Base-by-base conservation (phyloP, 2,797 vertebrate genomes). In the Artibeus lituratus region DNA sequence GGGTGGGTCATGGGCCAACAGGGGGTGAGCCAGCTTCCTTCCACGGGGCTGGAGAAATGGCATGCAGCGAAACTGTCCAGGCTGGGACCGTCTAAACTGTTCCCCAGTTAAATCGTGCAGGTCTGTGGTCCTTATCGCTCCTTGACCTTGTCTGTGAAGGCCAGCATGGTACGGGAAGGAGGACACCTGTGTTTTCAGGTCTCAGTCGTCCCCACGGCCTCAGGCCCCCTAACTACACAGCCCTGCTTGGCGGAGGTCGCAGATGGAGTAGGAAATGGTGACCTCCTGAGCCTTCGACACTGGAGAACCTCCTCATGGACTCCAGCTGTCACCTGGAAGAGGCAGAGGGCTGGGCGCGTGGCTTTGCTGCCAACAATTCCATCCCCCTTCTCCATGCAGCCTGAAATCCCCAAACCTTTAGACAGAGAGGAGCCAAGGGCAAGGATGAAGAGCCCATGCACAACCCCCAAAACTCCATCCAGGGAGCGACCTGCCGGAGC, bases 121-220 rank as follows among this genome's bases (percentile, higher is more conserved):
- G 2, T 2, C 5, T 26, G 2, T 26, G 4, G 16, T 24, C 32
- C 5, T 26, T 1, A 1, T 0, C 0, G 8, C 9, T 26, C 53
- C 7, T 29, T 7, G 80, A 42, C 82, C 0, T 67, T 24, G 24
- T n/a, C 65, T 0, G 16, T 55, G 55, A 67, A 73, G 42, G 18
- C 4, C 0, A 35, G 11, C 14, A 7, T 35, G 62, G 18, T 1
- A 1, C 1, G 0, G 8, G 32, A 35, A 15, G 53, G 19, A 9
- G 26, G 35, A 10, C 2, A 10, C 18, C 32, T n/a, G 62, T 53
- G 14, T 18, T 83, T 37, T 8, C 29, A 39, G 35, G 47, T 39
- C 76, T 55, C 10, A 39, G 6, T 22, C 18, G 67, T n/a, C 42
- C n/a, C 21, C 4, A 10, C 24, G 37, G 42, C 29, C 15, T 22